phyloP scores from a whole-genome alignment of 2,113 vertebrate genomes.

The Leptobrachium leishanense region DNA sequence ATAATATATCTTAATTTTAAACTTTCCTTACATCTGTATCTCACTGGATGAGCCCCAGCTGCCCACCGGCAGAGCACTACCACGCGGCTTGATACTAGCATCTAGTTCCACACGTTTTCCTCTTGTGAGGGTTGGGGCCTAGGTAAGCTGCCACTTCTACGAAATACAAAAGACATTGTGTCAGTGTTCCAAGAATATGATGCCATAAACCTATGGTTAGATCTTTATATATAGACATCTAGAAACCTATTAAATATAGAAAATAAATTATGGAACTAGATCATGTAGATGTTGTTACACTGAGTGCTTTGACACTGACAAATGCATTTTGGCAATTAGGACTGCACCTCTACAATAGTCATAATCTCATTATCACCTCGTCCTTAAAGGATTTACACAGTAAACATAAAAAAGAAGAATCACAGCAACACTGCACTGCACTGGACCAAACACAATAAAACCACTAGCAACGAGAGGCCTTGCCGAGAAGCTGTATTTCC shows the following conservation, averaged over 20 bases:
- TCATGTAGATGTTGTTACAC: background rate
- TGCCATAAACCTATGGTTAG: background rate
- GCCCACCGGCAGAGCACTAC: background rate
- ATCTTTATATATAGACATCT: background rate
- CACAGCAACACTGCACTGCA: constrained; percentile 67
- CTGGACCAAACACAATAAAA: constrained; percentile 63
- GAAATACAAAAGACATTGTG: background rate
- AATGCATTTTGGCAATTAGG: constrained; percentile 19
- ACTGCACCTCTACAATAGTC: constrained; percentile 4
- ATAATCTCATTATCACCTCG: background rate
- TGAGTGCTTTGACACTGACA: constrained; percentile 32
- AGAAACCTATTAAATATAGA: constrained; percentile 8
- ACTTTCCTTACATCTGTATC: background rate
- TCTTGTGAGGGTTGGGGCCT: background rate
- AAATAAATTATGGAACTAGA: constrained; percentile 14
- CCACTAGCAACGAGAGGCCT: constrained; percentile 43
- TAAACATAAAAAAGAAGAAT: constrained; percentile 44
- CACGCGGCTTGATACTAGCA: background rate
- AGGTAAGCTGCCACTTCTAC: background rate
- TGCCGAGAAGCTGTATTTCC: constrained; percentile 48
- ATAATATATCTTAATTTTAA: background rate
- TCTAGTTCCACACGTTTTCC: background rate
- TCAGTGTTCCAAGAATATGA: background rate
- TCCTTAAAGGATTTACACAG: constrained; percentile 18
- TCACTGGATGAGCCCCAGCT: background rate